These are phyloP conservation scores for Smittia sp. DNA, from an alignment of 2,888 invertebrate genomes.

Conservation along the genomic window DNA sequence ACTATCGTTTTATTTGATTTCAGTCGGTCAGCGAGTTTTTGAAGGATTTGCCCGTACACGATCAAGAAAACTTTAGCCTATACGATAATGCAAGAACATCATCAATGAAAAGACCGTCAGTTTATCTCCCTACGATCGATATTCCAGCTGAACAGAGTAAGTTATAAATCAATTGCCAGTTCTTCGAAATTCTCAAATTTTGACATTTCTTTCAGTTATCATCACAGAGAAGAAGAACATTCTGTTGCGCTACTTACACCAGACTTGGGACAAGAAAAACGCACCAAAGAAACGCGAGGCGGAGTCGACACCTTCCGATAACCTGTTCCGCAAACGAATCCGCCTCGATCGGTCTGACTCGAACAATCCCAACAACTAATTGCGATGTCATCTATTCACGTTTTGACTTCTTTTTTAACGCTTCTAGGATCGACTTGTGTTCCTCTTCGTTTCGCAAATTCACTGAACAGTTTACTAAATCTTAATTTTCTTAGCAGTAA, in stretches of 20 bases:
- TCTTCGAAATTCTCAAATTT: constrained; percentile 2
- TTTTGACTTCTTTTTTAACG: too few species aligned
- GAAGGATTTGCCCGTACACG: constrained; percentile 85
- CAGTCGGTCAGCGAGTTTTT: constrained; percentile 78
- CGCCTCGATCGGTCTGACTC: constrained; percentile 33
- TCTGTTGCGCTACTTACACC: constrained; percentile 86
- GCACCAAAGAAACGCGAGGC: constrained; percentile 37
- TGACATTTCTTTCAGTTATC: constrained; percentile 67
- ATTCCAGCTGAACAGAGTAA: constrained; percentile 90
- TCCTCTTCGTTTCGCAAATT: too few species aligned
- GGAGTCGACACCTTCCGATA: constrained; percentile 21
- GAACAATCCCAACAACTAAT: constrained; percentile 16
- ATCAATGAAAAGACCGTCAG: constrained; percentile 80
- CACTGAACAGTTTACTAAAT: too few species aligned
- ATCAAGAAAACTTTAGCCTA: constrained; percentile 86
- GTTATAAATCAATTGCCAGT: constrained; percentile 45
- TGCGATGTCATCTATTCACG: background rate
- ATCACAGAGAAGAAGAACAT: constrained; percentile 95
- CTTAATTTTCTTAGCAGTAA: too few species aligned
- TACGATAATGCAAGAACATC: constrained; percentile 81
- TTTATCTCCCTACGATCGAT: constrained; percentile 90
- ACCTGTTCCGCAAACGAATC: constrained; percentile 27
- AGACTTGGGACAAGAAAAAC: constrained; percentile 48
- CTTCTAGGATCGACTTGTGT: too few species aligned
- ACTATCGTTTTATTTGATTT: background rate